Base-by-base conservation (phyloP, 2,113 vertebrate species). In the Ornithorhynchus anatinus region DNA sequence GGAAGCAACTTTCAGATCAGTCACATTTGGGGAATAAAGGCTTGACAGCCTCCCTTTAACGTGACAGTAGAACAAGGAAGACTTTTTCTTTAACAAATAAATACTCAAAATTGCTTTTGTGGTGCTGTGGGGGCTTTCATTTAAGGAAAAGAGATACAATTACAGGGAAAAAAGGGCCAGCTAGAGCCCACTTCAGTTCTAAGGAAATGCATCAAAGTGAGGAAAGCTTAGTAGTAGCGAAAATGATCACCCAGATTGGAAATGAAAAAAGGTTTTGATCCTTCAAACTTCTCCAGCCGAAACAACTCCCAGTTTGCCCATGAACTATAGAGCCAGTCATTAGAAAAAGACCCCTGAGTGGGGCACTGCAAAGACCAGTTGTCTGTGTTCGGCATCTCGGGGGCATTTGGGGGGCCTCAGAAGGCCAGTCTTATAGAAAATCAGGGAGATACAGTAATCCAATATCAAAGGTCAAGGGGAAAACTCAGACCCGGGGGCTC, bases 41-140 rank as follows among this genome's bases (percentile, higher is more conserved):
- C 22, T 58, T 37, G 22, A n/a, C 45, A 57, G 29, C 50, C 32
- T 54, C 53, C 40, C 27, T 35, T 23, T 29, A 40, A 54, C 14
- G 1, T 11, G 59, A 27, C 22, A 44, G 35, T 5, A 32, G 62
- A 43, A 44, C n/a, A 8, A 33, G 59, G 40, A 35, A 33, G 48
- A 35, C 10, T 7, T 50, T 68, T 27, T 37, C 38, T 29, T 44
- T 50, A 35, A n/a, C 37, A 29, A 51, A 3, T 5, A 40, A 40
- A 44, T 27, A 51, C 44, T 64, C 65, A 38, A 22, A 44, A 35
- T 54, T 16, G n/a, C 62, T 57, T 72, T 43, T 36, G 20, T 35
- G 53, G 51, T 52, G 47, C 25, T 13, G 5, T 5, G 14, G 39
- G 66, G 33, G 10, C 47, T 31, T 4, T 15, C 6, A 4, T 3